These are phyloP conservation scores for Catharus ustulatus DNA, from an alignment of 2,797 vertebrate species.

Conservation along the genomic window DNA sequence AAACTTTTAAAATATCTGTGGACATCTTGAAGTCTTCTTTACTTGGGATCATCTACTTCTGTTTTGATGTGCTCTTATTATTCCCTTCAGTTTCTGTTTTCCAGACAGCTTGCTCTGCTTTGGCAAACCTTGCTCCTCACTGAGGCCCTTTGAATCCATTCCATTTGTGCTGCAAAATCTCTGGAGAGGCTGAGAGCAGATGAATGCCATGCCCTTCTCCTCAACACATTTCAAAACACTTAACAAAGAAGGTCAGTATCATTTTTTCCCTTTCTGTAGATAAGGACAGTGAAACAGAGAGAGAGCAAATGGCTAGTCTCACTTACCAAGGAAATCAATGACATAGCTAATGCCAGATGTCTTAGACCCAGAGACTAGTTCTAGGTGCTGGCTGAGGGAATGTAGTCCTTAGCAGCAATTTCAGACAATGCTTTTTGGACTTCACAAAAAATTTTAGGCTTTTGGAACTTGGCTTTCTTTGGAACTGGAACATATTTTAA, in stretches of 20 bases:
- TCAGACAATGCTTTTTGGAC: neutral
- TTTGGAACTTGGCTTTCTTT: neutral
- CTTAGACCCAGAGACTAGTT: neutral
- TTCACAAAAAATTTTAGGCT: neutral
- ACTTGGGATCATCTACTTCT: neutral
- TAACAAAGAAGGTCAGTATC: neutral
- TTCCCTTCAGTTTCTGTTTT: neutral
- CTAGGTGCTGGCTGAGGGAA: neutral
- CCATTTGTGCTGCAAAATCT: neutral
- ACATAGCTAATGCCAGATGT: neutral
- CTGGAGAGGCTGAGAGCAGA: neutral
- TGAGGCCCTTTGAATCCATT: neutral
- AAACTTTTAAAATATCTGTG: neutral
- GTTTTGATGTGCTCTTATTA: neutral
- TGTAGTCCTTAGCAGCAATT: neutral
- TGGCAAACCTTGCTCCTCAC: constrained; percentile 8
- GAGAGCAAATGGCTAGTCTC: neutral
- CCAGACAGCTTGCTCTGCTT: neutral
- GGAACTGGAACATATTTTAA: neutral
- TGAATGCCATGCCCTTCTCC: neutral
- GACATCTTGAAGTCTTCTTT: neutral
- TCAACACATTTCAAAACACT: constrained; percentile 4
- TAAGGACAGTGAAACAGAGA: neutral
- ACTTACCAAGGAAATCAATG: neutral
- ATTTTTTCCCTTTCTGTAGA: neutral